A percentile compares a stretch with the other conserved stretches of the same genome.
Conservation (phyloP, 2,888 invertebrate species). For the Osedax fenrisi region DNA sequence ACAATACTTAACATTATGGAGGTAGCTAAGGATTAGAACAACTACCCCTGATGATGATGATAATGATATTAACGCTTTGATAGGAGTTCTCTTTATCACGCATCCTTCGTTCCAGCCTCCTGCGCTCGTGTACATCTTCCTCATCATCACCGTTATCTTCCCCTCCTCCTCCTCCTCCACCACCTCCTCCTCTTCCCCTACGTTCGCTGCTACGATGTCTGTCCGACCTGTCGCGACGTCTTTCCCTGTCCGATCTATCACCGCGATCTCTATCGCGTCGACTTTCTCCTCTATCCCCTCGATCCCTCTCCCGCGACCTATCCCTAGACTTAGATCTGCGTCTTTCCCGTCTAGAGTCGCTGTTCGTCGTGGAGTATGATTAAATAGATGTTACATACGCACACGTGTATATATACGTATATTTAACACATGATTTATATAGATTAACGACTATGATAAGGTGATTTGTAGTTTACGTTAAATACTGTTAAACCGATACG, state of each 20-base stretch:
- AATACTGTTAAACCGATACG: too few species aligned
- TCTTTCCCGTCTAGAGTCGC: constrained; percentile 17
- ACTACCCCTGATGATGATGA: too few species aligned
- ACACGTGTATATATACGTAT: too few species aligned
- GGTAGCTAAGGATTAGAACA: too few species aligned
- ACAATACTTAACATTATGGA: too few species aligned
- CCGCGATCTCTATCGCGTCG: constrained; percentile 31
- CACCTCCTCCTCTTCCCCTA: constrained; percentile 20
- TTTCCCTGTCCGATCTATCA: constrained; percentile 36
- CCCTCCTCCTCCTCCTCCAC: not conserved
- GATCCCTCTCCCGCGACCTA: constrained; percentile 45
- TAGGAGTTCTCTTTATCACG: constrained; percentile 91
- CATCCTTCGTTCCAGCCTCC: constrained; percentile 76
- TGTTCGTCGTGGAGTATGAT: too few species aligned
- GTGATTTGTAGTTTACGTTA: too few species aligned
- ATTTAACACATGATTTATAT: too few species aligned
- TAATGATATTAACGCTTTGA: constrained; percentile 72
- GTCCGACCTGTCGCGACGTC: constrained; percentile 35
- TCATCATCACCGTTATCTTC: constrained; percentile 56
- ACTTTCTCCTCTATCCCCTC: constrained; percentile 35
- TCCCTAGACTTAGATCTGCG: constrained; percentile 30
- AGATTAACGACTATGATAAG: too few species aligned
- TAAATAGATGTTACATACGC: too few species aligned
- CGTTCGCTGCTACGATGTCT: not conserved
- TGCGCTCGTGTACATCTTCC: constrained; percentile 78